Evolutionary conservation across 2,888 invertebrate genomes (phyloP).

Genomic region (Chirona hameri): DNA sequence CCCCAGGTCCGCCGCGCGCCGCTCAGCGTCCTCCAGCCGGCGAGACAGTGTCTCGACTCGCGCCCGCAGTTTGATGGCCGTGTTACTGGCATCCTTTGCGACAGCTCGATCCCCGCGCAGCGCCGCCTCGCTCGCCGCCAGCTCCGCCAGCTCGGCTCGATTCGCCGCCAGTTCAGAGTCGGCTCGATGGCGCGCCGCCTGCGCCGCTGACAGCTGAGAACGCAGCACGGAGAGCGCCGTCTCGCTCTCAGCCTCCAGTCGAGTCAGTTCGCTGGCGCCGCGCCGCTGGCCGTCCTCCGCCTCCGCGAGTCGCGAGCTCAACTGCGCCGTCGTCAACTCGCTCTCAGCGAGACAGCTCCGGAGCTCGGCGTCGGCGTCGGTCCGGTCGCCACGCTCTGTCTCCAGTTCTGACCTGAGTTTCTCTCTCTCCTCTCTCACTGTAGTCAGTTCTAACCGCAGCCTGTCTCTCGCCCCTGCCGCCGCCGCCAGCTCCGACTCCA

Average conservation of each 20-base stretch:
- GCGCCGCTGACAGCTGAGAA: neutral
- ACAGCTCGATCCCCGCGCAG: neutral
- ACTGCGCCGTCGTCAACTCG: neutral
- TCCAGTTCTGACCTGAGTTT: neutral
- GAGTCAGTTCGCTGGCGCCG: too few relatives aligned
- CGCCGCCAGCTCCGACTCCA: neutral
- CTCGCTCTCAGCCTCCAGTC: too few relatives aligned
- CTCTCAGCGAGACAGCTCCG: neutral
- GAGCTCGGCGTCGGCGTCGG: neutral
- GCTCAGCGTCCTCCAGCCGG: slow-evolving; percentile 3
- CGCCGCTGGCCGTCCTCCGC: neutral
- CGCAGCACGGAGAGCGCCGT: neutral
- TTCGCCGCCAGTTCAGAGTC: neutral
- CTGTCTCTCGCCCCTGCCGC: neutral
- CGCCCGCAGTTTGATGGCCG: neutral
- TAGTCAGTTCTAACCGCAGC: neutral
- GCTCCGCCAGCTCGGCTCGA: neutral
- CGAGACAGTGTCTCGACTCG: neutral
- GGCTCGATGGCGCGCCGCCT: neutral
- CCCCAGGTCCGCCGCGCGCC: neutral
- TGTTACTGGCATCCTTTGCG: neutral
- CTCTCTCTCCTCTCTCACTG: neutral
- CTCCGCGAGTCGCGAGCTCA: neutral
- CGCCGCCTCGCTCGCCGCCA: neutral
- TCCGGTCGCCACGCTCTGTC: neutral